Conservation (phyloP, 1,140 invertebrate species). For the Calephelis nemesis region DNA sequence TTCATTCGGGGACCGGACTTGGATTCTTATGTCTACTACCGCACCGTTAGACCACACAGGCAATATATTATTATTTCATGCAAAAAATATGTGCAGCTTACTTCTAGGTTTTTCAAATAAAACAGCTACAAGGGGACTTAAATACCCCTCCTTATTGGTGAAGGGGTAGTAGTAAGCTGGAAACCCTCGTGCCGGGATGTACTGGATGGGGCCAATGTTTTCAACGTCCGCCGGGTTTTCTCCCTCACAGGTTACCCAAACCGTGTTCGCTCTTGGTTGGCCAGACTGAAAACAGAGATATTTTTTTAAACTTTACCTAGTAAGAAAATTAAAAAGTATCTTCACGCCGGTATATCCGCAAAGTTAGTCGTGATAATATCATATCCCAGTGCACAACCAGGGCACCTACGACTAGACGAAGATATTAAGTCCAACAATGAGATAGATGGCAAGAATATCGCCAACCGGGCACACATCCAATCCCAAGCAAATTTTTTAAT, state of each 20-base stretch:
- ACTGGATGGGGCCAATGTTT: slow-evolving; percentile 91
- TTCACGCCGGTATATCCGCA: too few species aligned
- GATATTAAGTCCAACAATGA: too few species aligned
- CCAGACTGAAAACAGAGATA: slow-evolving; percentile 68
- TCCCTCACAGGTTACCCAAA: slow-evolving; percentile 93
- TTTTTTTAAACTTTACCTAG: background rate
- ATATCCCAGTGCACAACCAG: too few species aligned
- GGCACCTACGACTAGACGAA: too few species aligned
- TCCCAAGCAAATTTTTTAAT: too few species aligned
- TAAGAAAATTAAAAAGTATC: background rate
- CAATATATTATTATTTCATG: too few species aligned
- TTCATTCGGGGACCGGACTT: too few species aligned
- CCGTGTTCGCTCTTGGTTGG: slow-evolving; percentile 80
- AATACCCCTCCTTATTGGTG: slow-evolving; percentile 88
- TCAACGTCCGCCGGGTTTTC: slow-evolving; percentile 94
- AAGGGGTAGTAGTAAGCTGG: slow-evolving; percentile 90
- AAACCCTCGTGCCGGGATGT: slow-evolving; percentile 88
- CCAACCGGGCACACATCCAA: too few species aligned
- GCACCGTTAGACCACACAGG: too few species aligned
- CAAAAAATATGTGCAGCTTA: slow-evolving; percentile 69
- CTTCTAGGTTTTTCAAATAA: slow-evolving; percentile 90
- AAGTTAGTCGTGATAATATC: too few species aligned
- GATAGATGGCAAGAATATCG: too few species aligned
- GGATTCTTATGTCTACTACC: too few species aligned
- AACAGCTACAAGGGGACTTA: slow-evolving; percentile 93